Conservation (phyloP, 2,797 vertebrate species). For the Choloepus didactylus region DNA sequence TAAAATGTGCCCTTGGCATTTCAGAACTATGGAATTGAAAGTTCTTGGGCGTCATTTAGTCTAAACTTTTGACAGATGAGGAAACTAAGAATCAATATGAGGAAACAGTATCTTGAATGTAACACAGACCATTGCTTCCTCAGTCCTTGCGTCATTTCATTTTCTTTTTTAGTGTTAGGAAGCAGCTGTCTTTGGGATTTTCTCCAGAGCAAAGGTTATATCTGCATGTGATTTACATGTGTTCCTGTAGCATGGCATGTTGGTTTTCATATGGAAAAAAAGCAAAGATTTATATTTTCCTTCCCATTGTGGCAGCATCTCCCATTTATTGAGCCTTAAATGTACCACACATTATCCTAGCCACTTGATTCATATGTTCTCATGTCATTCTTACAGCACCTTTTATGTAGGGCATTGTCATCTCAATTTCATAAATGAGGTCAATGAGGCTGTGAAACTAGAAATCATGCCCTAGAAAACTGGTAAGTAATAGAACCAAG, state of each 20-base stretch:
- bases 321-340: neutral
- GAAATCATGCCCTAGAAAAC: neutral
- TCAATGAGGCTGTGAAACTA: neutral
- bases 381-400: neutral
- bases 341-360: neutral
- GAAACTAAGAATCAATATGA: neutral
- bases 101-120: neutral
- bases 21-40: constrained; percentile 8
- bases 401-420: neutral
- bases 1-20: neutral
- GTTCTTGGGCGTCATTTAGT: neutral
- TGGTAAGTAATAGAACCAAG: neutral
- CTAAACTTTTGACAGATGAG: constrained; percentile 29
- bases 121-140: neutral
- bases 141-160: neutral
- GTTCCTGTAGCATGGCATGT: neutral
- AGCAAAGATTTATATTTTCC: neutral
- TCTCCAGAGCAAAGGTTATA: neutral
- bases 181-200: constrained; percentile 1
- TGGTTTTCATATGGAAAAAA: neutral
- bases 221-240: constrained; percentile 46
- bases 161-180: neutral
- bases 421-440: neutral
- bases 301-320: neutral
- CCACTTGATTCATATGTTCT: neutral